These are phyloP conservation scores for Ispidina picta DNA, from an alignment of 2,797 vertebrate genomes.

Conservation along the genomic window DNA sequence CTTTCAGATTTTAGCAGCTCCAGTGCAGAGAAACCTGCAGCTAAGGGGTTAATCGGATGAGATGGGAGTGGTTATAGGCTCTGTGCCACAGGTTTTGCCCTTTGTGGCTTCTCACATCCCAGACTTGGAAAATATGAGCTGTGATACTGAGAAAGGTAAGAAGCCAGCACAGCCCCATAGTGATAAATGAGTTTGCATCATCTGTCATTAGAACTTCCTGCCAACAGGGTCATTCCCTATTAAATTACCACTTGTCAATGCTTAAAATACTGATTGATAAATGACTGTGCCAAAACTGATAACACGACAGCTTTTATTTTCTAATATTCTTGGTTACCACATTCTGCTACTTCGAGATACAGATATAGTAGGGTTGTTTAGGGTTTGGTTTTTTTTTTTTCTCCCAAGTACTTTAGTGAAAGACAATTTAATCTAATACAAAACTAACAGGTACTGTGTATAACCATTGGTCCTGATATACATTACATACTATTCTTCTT, in stretches of 20 bases:
- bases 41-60: slow-evolving; percentile 70
- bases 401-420: slow-evolving; percentile 60
- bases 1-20: not conserved
- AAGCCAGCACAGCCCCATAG: slow-evolving; percentile 78
- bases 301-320: slow-evolving; percentile 85
- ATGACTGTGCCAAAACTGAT: slow-evolving; percentile 91
- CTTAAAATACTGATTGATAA: slow-evolving; percentile 97
- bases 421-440: slow-evolving; percentile 77
- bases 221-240: slow-evolving; percentile 95
- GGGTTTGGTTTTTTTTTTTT: not conserved
- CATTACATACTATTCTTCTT: slow-evolving; percentile 72
- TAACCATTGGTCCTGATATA: slow-evolving; percentile 69
- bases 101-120: slow-evolving; percentile 80
- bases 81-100: slow-evolving; percentile 74
- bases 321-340: slow-evolving; percentile 79
- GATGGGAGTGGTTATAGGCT: slow-evolving; percentile 75
- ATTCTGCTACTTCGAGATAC: slow-evolving; percentile 78
- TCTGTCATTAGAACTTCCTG: slow-evolving; percentile 94
- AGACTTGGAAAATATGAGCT: slow-evolving; percentile 81
- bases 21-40: not conserved
- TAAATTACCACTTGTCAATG: slow-evolving; percentile 99
- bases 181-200: slow-evolving; percentile 98
- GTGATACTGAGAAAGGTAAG: slow-evolving; percentile 80
- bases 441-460: slow-evolving; percentile 76
- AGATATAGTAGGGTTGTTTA: slow-evolving; percentile 53